Evolutionary conservation across 2,113 vertebrate species (phyloP).

Genomic region (Grammomys surdaster): DNA sequence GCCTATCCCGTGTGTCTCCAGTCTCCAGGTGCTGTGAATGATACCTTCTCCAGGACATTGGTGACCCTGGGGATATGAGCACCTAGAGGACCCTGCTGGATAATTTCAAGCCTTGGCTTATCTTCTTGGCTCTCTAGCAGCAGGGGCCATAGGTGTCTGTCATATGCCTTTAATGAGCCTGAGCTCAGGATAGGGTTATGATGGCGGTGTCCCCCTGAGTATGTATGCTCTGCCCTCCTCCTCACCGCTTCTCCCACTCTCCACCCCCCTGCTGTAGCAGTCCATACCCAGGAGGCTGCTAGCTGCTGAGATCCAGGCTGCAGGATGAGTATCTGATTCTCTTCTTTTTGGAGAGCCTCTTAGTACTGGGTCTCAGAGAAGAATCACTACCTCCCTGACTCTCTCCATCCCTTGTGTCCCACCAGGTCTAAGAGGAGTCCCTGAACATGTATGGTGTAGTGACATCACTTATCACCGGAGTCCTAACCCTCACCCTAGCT

Average conservation of each 20-base stretch:
- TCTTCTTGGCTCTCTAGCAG: no score
- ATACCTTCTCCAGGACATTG: not conserved
- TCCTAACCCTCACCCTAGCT: rapidly evolving
- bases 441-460: not conserved
- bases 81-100: not conserved
- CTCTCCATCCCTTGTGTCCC: not conserved
- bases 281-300: not conserved
- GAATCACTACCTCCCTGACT: not conserved
- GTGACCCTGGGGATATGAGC: not conserved
- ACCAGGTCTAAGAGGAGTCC: not conserved
- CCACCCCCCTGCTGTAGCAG: not conserved
- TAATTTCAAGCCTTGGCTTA: rapidly evolving
- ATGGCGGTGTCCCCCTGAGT: not conserved
- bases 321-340: not conserved
- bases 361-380: not conserved
- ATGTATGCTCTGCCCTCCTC: rapidly evolving
- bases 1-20: no score
- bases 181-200: not conserved
- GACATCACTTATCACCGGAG: no score
- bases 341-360: not conserved
- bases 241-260: rapidly evolving
- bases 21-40: not conserved
- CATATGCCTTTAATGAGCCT: not conserved
- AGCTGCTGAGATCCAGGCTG: not conserved
- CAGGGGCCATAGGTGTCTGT: not conserved